These are phyloP conservation scores for Sinotaia quadrata DNA, from an alignment of 2,888 invertebrate genomes.

Conservation along the genomic window DNA sequence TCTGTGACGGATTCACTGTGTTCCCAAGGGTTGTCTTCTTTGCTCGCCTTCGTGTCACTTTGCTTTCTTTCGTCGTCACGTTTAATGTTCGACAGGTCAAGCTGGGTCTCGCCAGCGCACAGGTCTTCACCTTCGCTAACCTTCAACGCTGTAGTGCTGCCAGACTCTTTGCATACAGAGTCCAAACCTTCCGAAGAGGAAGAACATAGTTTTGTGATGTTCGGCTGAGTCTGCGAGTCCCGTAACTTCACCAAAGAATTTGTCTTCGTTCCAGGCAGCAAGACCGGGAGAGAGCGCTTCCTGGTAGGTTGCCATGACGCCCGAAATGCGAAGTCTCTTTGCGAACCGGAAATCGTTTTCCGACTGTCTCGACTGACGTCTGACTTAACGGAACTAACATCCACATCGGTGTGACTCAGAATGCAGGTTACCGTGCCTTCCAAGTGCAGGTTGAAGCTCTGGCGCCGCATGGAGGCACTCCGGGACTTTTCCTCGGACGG, in stretches of 20 bases:
- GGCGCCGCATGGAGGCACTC: slow-evolving; percentile 25
- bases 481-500: slow-evolving; percentile 7
- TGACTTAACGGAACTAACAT: slow-evolving; percentile 15
- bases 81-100: slow-evolving; percentile 1
- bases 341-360: not conserved
- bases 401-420: slow-evolving; percentile 38
- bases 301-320: slow-evolving; percentile 29
- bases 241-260: slow-evolving; percentile 33
- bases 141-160: slow-evolving; percentile 6
- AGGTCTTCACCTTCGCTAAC: not conserved
- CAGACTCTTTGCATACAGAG: slow-evolving; percentile 1
- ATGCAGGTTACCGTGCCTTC: slow-evolving; percentile 38
- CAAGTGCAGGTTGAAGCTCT: slow-evolving; percentile 39
- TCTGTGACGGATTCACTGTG: slow-evolving; percentile 14
- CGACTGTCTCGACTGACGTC: not conserved
- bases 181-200: not conserved
- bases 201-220: not conserved
- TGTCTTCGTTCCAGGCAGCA: slow-evolving; percentile 39
- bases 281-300: slow-evolving; percentile 37
- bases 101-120: not conserved
- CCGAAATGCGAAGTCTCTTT: slow-evolving; percentile 27
- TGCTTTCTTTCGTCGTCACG: not conserved
- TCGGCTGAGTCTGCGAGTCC: slow-evolving; percentile 32
- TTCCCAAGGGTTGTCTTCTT: slow-evolving; percentile 31
- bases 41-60: not conserved